A percentile compares a stretch with the other conserved stretches of the same genome.
Conservation (phyloP, 2,113 vertebrate genomes). For the Tretioscincus oriximinensis region DNA sequence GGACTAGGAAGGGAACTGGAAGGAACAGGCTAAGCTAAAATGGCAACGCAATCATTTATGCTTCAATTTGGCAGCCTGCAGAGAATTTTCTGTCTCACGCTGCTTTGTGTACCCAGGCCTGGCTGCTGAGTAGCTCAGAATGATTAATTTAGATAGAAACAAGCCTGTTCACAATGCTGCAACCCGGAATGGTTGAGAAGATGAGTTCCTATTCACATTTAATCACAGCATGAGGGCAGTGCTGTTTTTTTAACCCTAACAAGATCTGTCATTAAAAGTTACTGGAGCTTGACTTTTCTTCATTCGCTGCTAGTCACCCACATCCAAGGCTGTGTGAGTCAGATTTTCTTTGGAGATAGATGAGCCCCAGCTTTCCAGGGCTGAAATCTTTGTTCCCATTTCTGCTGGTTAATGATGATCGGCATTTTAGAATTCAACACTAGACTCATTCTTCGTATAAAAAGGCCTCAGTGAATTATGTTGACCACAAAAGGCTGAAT, state of each 20-base stretch:
- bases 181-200: constrained; percentile 30
- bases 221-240: constrained; percentile 70
- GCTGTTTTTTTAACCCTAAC: constrained; percentile 86
- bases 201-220: constrained; percentile 63
- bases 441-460: constrained; percentile 60
- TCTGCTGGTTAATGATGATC: constrained; percentile 73
- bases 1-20: constrained; percentile 31
- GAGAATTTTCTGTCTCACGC: constrained; percentile 5
- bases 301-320: constrained; percentile 73
- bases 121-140: constrained; percentile 11
- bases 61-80: constrained; percentile 16
- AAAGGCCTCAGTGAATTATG: constrained; percentile 47
- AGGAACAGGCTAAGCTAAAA: neutral
- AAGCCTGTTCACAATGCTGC: constrained; percentile 20
- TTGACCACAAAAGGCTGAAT: constrained; percentile 22
- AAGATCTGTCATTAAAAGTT: constrained; percentile 82
- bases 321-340: constrained; percentile 73
- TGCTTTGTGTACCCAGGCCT: neutral
- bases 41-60: constrained; percentile 11
- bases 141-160: constrained; percentile 44
- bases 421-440: constrained; percentile 55
- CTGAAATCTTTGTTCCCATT: constrained; percentile 72
- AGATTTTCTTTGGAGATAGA: constrained; percentile 70
- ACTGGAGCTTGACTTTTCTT: constrained; percentile 81
- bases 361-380: constrained; percentile 60